These are phyloP conservation scores for Sebastes aleutianus DNA, from an alignment of 2,797 vertebrate species.

Conservation along the genomic window DNA sequence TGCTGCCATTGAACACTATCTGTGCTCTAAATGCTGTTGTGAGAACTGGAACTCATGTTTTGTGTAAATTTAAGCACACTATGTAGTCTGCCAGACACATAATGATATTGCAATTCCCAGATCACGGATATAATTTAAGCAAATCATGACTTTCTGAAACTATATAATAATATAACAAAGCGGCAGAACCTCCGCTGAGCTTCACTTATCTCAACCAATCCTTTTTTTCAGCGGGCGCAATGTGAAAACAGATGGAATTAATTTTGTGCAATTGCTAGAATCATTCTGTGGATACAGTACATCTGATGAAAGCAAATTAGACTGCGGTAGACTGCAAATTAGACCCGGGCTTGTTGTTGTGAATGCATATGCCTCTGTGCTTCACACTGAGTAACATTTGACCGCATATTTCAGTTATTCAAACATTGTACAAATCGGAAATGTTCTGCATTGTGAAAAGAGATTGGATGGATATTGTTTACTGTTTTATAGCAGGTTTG, in stretches of 20 bases:
- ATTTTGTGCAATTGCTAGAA: slow-evolving; percentile 47
- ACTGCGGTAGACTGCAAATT: slow-evolving; percentile 45
- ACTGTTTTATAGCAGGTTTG: slow-evolving; percentile 1
- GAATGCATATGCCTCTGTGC: slow-evolving; percentile 13
- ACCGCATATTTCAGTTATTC: slow-evolving; percentile 6
- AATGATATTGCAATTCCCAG: background rate
- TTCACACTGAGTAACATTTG: slow-evolving; percentile 9
- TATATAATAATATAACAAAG: background rate
- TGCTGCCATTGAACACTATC: background rate
- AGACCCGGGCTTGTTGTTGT: slow-evolving; percentile 4
- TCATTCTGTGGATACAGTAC: slow-evolving; percentile 42
- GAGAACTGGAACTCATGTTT: background rate
- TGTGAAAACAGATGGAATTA: slow-evolving; percentile 56
- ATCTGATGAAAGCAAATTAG: slow-evolving; percentile 58
- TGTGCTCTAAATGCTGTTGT: background rate
- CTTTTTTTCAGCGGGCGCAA: slow-evolving; percentile 11
- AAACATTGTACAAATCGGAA: slow-evolving; percentile 6
- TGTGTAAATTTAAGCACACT: background rate
- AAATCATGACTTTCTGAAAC: slow-evolving; percentile 6
- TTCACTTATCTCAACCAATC: background rate
- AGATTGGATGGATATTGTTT: background rate
- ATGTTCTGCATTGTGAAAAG: background rate
- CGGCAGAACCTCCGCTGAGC: background rate
- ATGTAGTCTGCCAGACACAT: background rate
- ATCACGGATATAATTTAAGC: background rate